phyloP scores from a whole-genome alignment of 2,888 invertebrate genomes.

The Chymomyza fuscimana region DNA sequence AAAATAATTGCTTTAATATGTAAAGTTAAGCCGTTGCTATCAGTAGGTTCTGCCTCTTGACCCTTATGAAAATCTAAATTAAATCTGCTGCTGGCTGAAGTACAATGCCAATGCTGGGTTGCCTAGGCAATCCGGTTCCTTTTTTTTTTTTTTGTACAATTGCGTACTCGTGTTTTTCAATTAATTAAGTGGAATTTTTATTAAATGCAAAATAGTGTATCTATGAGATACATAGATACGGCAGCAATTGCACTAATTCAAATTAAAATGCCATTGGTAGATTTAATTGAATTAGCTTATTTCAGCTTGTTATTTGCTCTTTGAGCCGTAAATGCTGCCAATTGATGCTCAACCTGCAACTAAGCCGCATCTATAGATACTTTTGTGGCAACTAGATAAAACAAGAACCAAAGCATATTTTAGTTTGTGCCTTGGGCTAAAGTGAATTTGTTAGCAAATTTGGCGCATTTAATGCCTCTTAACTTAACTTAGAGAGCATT shows the following conservation, averaged over 20 bases:
- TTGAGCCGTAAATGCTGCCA: neutral
- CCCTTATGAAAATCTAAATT: slow-evolving; percentile 24
- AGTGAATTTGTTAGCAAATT: slow-evolving; percentile 58
- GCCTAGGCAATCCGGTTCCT: slow-evolving; percentile 46
- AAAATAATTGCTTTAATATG: slow-evolving; percentile 42
- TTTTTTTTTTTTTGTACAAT: slow-evolving; percentile 22
- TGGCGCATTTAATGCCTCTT: slow-evolving; percentile 32
- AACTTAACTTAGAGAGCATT: slow-evolving; percentile 4
- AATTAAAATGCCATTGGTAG: slow-evolving; percentile 36
- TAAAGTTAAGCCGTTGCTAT: slow-evolving; percentile 16
- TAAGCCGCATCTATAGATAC: neutral
- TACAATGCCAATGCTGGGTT: slow-evolving; percentile 30
- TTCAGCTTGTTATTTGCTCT: neutral
- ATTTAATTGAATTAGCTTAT: slow-evolving; percentile 10
- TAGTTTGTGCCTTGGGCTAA: slow-evolving; percentile 13
- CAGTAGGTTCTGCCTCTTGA: slow-evolving; percentile 13
- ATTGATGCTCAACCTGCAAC: neutral
- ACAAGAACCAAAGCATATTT: neutral
- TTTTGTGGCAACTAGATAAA: neutral
- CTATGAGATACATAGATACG: slow-evolving; percentile 2
- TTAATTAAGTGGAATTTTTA: slow-evolving; percentile 63
- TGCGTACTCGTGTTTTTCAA: neutral
- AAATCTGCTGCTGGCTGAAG: slow-evolving; percentile 5
- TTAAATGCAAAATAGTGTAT: slow-evolving; percentile 27
- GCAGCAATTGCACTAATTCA: slow-evolving; percentile 37